Evolutionary conservation across 2,797 vertebrate genomes (phyloP).

Genomic region (Momotus momota): DNA sequence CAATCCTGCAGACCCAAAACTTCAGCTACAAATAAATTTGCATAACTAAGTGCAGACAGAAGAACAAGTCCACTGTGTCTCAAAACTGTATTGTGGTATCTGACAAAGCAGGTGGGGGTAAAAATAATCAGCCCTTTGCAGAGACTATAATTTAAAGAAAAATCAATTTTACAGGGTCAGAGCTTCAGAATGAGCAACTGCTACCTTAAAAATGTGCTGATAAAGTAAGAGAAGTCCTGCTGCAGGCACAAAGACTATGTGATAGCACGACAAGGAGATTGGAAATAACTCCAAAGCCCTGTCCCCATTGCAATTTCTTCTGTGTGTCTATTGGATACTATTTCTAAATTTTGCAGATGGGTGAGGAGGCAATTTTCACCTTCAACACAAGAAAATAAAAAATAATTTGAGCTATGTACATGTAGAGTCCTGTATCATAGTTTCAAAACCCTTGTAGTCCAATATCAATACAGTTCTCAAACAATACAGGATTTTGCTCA

Average conservation of each 20-base stretch:
- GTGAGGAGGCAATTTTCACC: not conserved
- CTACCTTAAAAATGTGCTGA: not conserved
- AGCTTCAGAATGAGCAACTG: not conserved
- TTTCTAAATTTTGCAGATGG: not conserved
- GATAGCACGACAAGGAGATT: not conserved
- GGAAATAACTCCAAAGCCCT: not conserved
- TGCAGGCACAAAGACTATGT: not conserved
- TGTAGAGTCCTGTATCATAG: not conserved
- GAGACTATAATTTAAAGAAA: not conserved
- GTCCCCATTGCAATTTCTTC: not conserved
- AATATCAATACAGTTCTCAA: not conserved
- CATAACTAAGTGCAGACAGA: not conserved
- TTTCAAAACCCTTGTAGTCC: not conserved
- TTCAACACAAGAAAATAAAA: not conserved
- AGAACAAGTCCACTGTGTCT: not conserved
- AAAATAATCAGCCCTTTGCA: not conserved
- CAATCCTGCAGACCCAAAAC: not conserved
- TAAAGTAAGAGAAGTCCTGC: not conserved
- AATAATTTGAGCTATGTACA: not conserved
- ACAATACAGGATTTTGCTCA: not conserved
- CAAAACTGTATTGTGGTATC: not conserved
- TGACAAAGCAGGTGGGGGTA: not conserved
- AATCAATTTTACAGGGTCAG: not conserved
- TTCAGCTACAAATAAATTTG: not conserved
- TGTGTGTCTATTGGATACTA: not conserved